Conservation (phyloP, 2,888 invertebrate genomes). For the Chymomyza fuscimana region DNA sequence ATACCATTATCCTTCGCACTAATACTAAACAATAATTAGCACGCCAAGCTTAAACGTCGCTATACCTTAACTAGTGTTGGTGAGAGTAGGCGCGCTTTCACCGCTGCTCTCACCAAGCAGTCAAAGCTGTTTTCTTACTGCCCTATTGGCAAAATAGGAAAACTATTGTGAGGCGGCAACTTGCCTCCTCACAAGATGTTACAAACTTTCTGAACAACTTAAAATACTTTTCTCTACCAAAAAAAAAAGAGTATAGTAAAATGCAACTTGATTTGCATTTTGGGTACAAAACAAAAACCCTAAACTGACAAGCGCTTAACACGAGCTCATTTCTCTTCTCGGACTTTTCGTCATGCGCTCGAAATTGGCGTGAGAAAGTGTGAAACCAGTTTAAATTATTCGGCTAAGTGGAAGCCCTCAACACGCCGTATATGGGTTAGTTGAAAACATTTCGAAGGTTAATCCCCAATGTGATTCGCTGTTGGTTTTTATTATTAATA, state of each 20-base stretch:
- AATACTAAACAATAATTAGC: too few species aligned
- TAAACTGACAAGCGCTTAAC: not conserved
- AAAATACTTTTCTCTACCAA: not conserved
- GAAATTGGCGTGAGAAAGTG: slow-evolving; percentile 73
- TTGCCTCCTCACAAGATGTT: not conserved
- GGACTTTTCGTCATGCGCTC: slow-evolving; percentile 42
- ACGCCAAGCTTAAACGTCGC: too few species aligned
- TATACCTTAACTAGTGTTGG: too few species aligned
- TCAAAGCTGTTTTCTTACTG: too few species aligned
- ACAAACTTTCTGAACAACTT: not conserved
- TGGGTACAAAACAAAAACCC: not conserved
- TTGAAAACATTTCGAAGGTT: slow-evolving; percentile 35
- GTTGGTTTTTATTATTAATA: not conserved
- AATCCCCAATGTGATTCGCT: slow-evolving; percentile 11
- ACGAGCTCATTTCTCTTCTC: slow-evolving; percentile 15
- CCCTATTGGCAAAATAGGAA: too few species aligned
- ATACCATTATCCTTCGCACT: too few species aligned
- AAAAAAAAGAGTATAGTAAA: not conserved
- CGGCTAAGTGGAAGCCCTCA: slow-evolving; percentile 6
- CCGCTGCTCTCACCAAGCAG: too few species aligned
- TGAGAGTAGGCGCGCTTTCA: too few species aligned
- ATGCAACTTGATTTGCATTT: slow-evolving; percentile 11
- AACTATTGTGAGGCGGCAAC: too few species aligned
- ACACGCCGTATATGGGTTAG: slow-evolving; percentile 29
- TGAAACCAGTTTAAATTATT: slow-evolving; percentile 61